Evolutionary conservation across 2,888 invertebrate species (phyloP).

Genomic region (Cephus rjabovi): DNA sequence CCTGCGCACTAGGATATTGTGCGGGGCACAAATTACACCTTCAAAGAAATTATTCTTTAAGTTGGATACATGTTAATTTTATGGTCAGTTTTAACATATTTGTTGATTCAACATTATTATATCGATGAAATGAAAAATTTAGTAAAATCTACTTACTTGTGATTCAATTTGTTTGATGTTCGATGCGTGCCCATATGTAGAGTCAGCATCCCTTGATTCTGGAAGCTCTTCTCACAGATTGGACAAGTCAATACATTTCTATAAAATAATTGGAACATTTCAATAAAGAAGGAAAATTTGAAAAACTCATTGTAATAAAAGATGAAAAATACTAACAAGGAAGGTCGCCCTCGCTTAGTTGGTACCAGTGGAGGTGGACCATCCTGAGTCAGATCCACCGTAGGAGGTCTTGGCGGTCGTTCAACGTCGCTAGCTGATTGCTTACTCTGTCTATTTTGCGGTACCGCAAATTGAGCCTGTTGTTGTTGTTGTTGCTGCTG

Average conservation of each 20-base stretch:
- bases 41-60: conserved; percentile 14
- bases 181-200: conserved; percentile 68
- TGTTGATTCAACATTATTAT: too few species aligned
- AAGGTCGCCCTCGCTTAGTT: conserved; percentile 63
- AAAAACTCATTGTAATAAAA: conserved; percentile 9
- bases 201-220: conserved; percentile 66
- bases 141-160: conserved; percentile 51
- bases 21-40: conserved; percentile 80
- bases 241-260: conserved; percentile 59
- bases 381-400: conserved; percentile 66
- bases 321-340: conserved; percentile 45
- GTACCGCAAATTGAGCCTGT: conserved; percentile 62
- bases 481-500: conserved; percentile 42
- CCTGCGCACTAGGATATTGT: conserved; percentile 75
- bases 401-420: conserved; percentile 67
- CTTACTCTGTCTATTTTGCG: conserved; percentile 60
- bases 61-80: too few species aligned
- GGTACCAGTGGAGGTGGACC: conserved; percentile 58
- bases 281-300: neutral
- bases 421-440: conserved; percentile 58
- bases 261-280: conserved; percentile 18
- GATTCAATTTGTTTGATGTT: conserved; percentile 66
- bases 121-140: conserved; percentile 1
- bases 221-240: conserved; percentile 68
- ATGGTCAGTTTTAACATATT: neutral